Evolutionary conservation across 2,113 vertebrate genomes (phyloP).

Genomic region (Scolopax mira): DNA sequence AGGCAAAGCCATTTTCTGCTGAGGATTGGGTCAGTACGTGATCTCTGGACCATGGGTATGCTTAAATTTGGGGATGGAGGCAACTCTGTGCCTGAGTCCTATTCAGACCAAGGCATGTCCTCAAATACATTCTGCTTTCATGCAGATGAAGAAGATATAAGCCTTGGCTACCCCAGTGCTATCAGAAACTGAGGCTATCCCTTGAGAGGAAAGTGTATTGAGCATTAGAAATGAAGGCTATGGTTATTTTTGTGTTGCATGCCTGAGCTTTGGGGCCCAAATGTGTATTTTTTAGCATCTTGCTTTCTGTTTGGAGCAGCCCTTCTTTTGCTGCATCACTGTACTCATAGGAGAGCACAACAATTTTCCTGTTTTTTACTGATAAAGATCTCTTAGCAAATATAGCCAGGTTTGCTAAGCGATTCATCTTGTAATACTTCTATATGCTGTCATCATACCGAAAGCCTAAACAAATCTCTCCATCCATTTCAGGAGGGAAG

Average conservation of each 20-base stretch:
- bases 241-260: not conserved
- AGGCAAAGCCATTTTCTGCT: not conserved
- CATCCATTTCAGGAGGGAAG: not conserved
- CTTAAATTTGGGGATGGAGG: not conserved
- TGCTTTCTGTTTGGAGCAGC: not conserved
- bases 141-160: not conserved
- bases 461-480: not conserved
- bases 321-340: not conserved
- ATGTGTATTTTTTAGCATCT: not conserved
- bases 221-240: not conserved
- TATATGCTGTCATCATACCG: not conserved
- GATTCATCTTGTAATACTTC: not conserved
- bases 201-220: not conserved
- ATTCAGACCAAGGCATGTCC: not conserved
- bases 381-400: not conserved
- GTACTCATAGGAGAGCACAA: not conserved
- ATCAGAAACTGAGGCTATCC: not conserved
- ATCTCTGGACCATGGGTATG: accelerated
- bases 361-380: not conserved
- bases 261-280: not conserved
- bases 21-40: not conserved
- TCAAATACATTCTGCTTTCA: not conserved
- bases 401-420: not conserved
- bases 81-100: not conserved
- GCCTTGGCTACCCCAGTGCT: not conserved